These are phyloP conservation scores for Pachymerium ferrugineum DNA, from an alignment of 2,888 invertebrate genomes.

Conservation along the genomic window DNA sequence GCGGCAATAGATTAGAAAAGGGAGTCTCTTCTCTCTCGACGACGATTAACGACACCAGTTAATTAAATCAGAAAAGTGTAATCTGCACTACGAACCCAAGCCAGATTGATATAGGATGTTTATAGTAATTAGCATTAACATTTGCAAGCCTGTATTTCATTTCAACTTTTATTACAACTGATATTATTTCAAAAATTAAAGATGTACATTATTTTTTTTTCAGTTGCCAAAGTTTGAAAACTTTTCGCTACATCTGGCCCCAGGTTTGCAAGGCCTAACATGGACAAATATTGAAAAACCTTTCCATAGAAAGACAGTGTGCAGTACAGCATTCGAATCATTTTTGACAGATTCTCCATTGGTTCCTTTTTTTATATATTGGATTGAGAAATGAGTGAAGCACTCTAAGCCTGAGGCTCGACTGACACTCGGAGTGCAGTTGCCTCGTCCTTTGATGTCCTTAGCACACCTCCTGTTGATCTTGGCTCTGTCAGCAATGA, in stretches of 20 bases:
- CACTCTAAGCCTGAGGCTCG: constrained; percentile 10
- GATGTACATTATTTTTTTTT: no score
- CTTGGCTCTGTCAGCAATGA: constrained; percentile 27
- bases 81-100: neutral
- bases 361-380: constrained; percentile 11
- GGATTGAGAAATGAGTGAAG: constrained; percentile 27
- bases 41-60: constrained; percentile 27
- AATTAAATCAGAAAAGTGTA: constrained; percentile 27
- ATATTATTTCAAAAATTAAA: neutral
- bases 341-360: constrained; percentile 1
- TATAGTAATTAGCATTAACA: constrained; percentile 3
- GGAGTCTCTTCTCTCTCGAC: constrained; percentile 2
- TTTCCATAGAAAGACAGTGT: neutral
- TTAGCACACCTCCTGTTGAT: constrained; percentile 25
- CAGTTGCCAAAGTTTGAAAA: neutral
- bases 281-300: neutral
- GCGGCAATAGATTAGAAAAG: constrained; percentile 22
- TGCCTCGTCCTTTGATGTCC: constrained; percentile 23
- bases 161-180: neutral
- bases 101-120: constrained; percentile 17
- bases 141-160: neutral
- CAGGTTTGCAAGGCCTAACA: neutral
- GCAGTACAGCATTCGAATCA: constrained; percentile 9
- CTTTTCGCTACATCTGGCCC: neutral
- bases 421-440: constrained; percentile 1